Evolutionary conservation across 2,888 invertebrate species (phyloP).

Genomic region (Drosophila fungiperda): DNA sequence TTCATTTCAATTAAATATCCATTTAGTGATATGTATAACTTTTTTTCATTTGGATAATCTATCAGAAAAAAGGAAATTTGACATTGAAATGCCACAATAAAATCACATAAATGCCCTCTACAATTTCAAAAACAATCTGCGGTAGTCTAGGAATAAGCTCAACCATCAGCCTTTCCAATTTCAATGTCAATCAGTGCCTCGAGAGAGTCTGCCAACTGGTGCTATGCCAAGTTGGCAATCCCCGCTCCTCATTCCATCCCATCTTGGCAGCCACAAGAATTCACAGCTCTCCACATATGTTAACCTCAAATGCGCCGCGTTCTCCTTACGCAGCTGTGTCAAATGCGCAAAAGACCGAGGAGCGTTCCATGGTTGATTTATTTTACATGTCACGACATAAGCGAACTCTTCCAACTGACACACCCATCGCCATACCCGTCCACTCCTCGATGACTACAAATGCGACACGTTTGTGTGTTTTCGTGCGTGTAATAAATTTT

Average conservation of each 20-base stretch:
- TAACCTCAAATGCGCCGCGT: conserved; percentile 50
- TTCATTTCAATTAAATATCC: neutral
- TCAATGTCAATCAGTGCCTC: conserved; percentile 58
- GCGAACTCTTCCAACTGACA: conserved; percentile 68
- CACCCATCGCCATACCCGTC: conserved; percentile 29
- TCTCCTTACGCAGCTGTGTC: conserved; percentile 59
- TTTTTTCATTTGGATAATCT: neutral
- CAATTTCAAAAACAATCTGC: neutral
- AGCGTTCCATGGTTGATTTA: conserved; percentile 70
- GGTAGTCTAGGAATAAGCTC: conserved; percentile 7
- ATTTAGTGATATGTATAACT: neutral
- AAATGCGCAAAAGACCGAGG: neutral
- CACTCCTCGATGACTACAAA: conserved; percentile 47
- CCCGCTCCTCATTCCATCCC: neutral
- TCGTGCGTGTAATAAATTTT: conserved; percentile 80
- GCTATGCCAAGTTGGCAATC: conserved; percentile 10
- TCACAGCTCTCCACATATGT: conserved; percentile 34
- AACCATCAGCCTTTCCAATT: conserved; percentile 45
- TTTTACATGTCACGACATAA: conserved; percentile 79
- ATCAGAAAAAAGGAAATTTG: neutral
- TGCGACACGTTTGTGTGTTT: conserved; percentile 80
- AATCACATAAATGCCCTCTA: neutral
- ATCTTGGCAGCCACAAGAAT: conserved; percentile 8
- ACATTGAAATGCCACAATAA: conserved; percentile 2
- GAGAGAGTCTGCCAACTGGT: conserved; percentile 33